Conservation (phyloP, 2,113 vertebrate genomes). For the Mormoops blainvillei region DNA sequence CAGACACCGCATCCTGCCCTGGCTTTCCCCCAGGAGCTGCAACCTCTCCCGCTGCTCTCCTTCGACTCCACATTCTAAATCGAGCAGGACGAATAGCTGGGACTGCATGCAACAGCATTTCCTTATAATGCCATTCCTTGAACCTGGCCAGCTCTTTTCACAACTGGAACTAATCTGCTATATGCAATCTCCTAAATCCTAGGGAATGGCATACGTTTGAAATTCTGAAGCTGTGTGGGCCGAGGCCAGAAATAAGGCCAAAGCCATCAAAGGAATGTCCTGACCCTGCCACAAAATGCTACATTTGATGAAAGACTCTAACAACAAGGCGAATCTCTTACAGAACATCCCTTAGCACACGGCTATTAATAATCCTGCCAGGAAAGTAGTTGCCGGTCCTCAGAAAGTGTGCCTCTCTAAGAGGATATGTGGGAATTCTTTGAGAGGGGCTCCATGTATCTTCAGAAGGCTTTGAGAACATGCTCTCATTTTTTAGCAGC, state of each 20-base stretch:
- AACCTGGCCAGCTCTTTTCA: background rate
- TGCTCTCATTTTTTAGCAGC: background rate
- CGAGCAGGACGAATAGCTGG: background rate
- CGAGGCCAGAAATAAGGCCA: background rate
- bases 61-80: background rate
- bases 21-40: background rate
- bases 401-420: background rate
- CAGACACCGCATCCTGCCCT: background rate
- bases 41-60: background rate
- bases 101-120: background rate
- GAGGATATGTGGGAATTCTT: background rate
- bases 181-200: background rate
- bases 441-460: background rate
- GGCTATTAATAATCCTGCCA: background rate
- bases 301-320: background rate
- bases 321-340: background rate
- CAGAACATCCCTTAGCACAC: background rate
- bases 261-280: background rate
- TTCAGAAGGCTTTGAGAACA: background rate
- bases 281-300: background rate
- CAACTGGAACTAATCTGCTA: background rate
- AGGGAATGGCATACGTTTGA: background rate
- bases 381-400: background rate
- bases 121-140: background rate
- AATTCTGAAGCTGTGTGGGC: background rate